Base-by-base conservation (phyloP, 2,113 vertebrate species). In the Sinosuthora webbiana region DNA sequence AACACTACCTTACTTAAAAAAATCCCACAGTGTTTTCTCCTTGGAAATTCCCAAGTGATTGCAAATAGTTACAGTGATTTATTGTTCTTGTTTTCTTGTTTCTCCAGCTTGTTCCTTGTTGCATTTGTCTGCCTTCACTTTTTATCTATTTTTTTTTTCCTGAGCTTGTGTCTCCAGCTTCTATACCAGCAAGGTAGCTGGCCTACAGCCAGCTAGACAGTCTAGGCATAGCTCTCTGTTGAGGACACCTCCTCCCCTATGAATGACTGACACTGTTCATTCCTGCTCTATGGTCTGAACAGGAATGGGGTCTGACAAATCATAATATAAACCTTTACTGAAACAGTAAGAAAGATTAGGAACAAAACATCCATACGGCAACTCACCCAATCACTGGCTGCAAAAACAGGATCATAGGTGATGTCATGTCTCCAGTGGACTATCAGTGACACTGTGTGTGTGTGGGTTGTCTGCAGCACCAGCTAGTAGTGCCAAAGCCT, bases 191-290 rank as follows among this genome's bases (percentile, higher is more conserved):
- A 28, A 42, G 19, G 7, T 9, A 52, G 12, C 9, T 89, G 71
- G 15, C 23, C 28, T 76, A 35, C 37, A 83, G 37, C 16, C 25
- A 57, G 12, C 22, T 6, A 14, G 25, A 9, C 10, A 33, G 15
- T 16, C 35, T 47, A 47, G 35, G 20, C 14, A 45, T 3, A 53
- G 27, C 6, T 64, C 5, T 63, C 39, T 44, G 3, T 11, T 60
- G 8, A 21, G 16, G 8, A 35, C 15, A 33, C 0, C 0, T 2
- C 3, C 62, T 60, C 22, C 33, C 56, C 22, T 44, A 3, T 13
- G 13, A 69, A 65, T 24, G 18, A 56, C 33, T 18, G 30, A 55
- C 2, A 3, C 5, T 27, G 7, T 27, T 57, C 16, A 22, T 47
- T 71, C 45, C 15, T 24, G 7, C 5, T 56, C 5, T 47, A 2